A percentile compares a stretch with the other conserved stretches of the same genome.
phyloP scores from a whole-genome alignment of 1,140 invertebrate genomes.

The Drosophila santomea region DNA sequence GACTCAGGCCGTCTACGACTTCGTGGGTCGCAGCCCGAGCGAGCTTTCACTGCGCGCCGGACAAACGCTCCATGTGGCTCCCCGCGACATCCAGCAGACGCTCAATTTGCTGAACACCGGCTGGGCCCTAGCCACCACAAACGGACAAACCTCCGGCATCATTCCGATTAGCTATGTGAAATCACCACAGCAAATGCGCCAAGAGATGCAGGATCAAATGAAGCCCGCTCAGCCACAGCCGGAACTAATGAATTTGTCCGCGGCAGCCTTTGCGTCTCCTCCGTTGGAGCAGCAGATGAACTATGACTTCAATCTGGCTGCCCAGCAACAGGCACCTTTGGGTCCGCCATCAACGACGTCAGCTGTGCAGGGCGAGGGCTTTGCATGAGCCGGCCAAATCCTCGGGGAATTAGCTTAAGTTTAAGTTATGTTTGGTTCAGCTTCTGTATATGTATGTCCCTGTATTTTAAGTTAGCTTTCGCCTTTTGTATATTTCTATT shows the following conservation, averaged over 20 bases:
- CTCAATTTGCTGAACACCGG: conserved; percentile 88
- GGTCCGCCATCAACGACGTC: conserved; percentile 62
- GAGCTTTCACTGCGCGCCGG: conserved; percentile 92
- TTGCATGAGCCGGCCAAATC: conserved; percentile 30
- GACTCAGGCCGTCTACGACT: conserved; percentile 92
- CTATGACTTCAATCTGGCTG: conserved; percentile 70
- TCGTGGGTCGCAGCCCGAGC: conserved; percentile 88
- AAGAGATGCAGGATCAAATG: conserved; percentile 49
- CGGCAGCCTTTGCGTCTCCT: conserved; percentile 62
- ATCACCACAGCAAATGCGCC: conserved; percentile 76
- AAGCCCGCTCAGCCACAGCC: conserved; percentile 54
- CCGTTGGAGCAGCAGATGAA: conserved; percentile 65
- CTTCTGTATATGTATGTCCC: conserved; percentile 18
- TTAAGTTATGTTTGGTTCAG: conserved; percentile 38
- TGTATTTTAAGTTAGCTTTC: conserved; percentile 42
- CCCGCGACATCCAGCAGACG: conserved; percentile 91
- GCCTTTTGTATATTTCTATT: conserved; percentile 55
- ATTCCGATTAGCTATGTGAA: conserved; percentile 93
- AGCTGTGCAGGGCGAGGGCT: conserved; percentile 55
- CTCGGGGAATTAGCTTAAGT: conserved; percentile 19
- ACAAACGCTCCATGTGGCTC: conserved; percentile 92
- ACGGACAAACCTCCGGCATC: conserved; percentile 89
- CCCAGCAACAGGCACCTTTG: conserved; percentile 60
- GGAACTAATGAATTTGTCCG: conserved; percentile 67
- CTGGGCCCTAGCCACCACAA: conserved; percentile 90